These are phyloP conservation scores for Dichetophora obliterata DNA, from an alignment of 2,888 invertebrate species.

Conservation along the genomic window DNA sequence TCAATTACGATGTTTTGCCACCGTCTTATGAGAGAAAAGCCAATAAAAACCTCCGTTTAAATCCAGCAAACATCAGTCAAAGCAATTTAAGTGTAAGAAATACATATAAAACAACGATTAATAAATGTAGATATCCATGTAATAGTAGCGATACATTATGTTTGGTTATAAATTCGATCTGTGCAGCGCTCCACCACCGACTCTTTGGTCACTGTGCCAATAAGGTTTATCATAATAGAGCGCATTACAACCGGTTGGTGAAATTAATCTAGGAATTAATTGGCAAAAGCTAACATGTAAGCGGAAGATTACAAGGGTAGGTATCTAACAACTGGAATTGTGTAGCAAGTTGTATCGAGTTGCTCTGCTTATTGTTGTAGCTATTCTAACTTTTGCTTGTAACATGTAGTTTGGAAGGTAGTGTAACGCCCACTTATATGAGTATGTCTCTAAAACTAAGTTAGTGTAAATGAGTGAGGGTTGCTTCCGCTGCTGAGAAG, in stretches of 20 bases:
- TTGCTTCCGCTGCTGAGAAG: background rate
- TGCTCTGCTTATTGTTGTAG: background rate
- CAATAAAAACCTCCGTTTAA: constrained; percentile 13
- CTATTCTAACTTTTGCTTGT: background rate
- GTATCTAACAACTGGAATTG: no score
- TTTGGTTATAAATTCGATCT: background rate
- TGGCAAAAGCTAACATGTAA: constrained; percentile 23
- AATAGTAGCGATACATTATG: background rate
- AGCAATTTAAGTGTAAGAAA: constrained; percentile 20
- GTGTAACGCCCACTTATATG: background rate
- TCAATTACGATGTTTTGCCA: background rate
- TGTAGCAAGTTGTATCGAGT: background rate
- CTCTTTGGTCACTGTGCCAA: background rate
- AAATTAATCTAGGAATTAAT: constrained; percentile 35
- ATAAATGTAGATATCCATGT: background rate
- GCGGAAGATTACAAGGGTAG: background rate
- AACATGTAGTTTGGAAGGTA: background rate
- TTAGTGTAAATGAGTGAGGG: background rate
- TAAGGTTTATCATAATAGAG: constrained; percentile 21
- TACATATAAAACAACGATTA: constrained; percentile 10
- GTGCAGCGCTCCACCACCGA: no score
- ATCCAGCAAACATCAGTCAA: constrained; percentile 15
- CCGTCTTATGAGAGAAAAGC: background rate
- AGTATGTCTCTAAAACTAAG: background rate
- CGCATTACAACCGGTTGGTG: constrained; percentile 13